Percentiles rank a stretch among this genome's conserved stretches.
Conservation (phyloP, 2,797 vertebrate species). For the Molossus alvarezi region DNA sequence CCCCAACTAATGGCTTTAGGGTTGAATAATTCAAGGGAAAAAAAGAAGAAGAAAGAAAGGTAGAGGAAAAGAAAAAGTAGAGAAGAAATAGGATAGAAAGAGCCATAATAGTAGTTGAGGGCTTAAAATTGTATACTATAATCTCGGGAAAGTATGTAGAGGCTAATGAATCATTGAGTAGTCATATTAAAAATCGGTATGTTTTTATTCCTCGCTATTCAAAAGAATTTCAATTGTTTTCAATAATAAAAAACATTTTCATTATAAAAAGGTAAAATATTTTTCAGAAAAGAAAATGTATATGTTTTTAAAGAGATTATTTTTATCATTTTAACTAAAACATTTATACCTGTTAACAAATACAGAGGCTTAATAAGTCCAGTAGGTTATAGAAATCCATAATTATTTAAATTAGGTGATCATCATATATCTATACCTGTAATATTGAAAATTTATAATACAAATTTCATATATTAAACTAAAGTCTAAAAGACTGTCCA, state of each 20-base stretch:
- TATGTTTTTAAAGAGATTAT: neutral
- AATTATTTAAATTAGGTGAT: slow-evolving; percentile 36
- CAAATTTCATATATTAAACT: slow-evolving; percentile 42
- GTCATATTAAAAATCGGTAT: neutral
- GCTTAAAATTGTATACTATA: neutral
- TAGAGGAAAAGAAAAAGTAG: neutral
- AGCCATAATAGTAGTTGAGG: neutral
- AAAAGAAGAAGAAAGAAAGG: neutral
- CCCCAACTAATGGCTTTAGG: neutral
- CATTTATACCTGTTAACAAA: slow-evolving; percentile 19
- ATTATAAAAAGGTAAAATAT: neutral
- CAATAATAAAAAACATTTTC: neutral
- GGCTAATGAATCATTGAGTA: neutral
- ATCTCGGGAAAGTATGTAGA: neutral
- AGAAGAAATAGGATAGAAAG: neutral
- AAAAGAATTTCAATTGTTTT: neutral
- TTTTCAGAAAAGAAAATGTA: neutral
- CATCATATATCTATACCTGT: neutral
- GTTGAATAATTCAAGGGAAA: neutral
- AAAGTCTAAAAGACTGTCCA: neutral
- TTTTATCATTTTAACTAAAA: slow-evolving; percentile 15
- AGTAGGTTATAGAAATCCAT: neutral
- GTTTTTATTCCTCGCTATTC: neutral
- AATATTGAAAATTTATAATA: slow-evolving; percentile 13
- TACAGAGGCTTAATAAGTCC: slow-evolving; percentile 8